Base-by-base conservation (phyloP, 2,888 invertebrate genomes). In the Ypsolopha scabrella region DNA sequence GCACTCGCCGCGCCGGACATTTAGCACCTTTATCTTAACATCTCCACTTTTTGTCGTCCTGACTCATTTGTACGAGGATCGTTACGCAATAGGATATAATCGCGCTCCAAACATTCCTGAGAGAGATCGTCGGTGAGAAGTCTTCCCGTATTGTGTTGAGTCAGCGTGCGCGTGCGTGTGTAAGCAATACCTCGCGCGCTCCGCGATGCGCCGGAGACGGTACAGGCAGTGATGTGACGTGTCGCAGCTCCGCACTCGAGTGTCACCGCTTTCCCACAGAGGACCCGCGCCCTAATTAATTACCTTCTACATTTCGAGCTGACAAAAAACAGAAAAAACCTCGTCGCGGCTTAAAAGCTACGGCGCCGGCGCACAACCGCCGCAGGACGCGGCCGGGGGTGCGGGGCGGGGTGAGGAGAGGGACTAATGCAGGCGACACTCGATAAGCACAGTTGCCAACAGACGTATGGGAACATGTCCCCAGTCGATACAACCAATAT, bases 271-370 rank as follows among this genome's bases (percentile, higher is more conserved):
- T 65, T 66, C 70, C 64, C 72, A 69, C 65, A 69, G 64, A 62
- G 68, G 57, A 50, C 55, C 63, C 58, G 67, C 67, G 74, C 63
- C 67, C 78, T 78, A 80, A 82, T 82, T 82, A 82, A 82, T 82
- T 80, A 80, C 80, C 72, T 67, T 72, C 65, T 57, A 67, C 67
- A 70, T 62, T 63, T 68, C 64, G 65, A 60, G 59, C 55, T 61
- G 59, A 71, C 68, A 76, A 79, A 80, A 78, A 75, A 55, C 49
- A 47, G 37, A 56, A 70, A 65, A 48, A 72, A 58, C 50, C 66
- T 73, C 75, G 79, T 78, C 73, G 71, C 67, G 62, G 72, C 74
- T 68, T 81, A 77, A 82, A 76, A 80, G 79, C 78, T 61, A 68
- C 74, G 82, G 80, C 81, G 82, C 81, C 82, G 63, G 70, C 62